phyloP scores from a whole-genome alignment of 1,140 invertebrate genomes.

The Anastatus disparis region DNA sequence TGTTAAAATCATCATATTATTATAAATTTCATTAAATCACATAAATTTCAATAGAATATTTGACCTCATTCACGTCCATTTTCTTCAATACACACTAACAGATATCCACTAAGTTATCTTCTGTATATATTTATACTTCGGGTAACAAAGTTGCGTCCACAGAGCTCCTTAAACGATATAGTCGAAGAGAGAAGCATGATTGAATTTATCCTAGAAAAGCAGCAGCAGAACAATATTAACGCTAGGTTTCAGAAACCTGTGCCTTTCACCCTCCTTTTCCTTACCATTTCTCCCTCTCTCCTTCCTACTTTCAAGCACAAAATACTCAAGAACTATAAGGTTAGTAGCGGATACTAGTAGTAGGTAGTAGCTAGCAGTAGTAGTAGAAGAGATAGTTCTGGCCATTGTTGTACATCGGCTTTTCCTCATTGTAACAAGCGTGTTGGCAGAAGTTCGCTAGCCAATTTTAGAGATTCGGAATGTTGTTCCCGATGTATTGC shows the following conservation, averaged over 20 bases:
- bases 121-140: too few relatives aligned
- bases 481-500: slow-evolving; percentile 45
- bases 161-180: slow-evolving; percentile 2
- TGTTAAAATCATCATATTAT: too few relatives aligned
- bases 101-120: too few relatives aligned
- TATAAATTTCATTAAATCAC: too few relatives aligned
- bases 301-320: not conserved
- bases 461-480: slow-evolving; percentile 45
- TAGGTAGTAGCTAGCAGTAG: not conserved
- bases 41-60: too few relatives aligned
- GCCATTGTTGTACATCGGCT: slow-evolving; percentile 18
- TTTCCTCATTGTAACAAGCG: not conserved
- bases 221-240: slow-evolving; percentile 31
- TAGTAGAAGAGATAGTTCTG: slow-evolving; percentile 10
- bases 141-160: too few relatives aligned
- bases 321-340: too few relatives aligned
- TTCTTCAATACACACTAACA: too few relatives aligned
- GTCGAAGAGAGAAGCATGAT: not conserved
- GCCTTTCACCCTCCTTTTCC: too few relatives aligned
- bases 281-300: not conserved
- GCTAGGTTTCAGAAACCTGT: not conserved
- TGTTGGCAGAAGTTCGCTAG: slow-evolving; percentile 25
- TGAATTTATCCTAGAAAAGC: slow-evolving; percentile 22
- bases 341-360: too few relatives aligned
- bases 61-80: too few relatives aligned